A percentile compares a stretch with the other conserved stretches of the same genome.
Conservation (phyloP, 1,140 invertebrate species). For the Trichonephila clavata region DNA sequence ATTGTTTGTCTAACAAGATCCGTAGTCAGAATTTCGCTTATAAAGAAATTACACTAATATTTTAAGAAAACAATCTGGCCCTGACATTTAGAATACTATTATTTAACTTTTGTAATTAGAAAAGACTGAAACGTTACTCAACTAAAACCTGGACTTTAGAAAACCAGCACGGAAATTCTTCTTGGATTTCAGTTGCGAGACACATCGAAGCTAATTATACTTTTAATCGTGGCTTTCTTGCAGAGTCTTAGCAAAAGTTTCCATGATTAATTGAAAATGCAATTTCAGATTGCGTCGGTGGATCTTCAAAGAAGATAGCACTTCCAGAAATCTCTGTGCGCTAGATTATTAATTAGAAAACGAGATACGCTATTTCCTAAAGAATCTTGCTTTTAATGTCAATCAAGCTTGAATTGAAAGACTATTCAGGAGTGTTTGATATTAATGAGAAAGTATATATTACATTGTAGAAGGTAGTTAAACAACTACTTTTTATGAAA, state of each 20-base stretch:
- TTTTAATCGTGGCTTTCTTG: not conserved
- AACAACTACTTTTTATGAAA: no score
- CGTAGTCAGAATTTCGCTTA: no score
- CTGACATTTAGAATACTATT: not conserved
- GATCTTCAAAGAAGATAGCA: not conserved
- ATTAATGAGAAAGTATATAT: no score
- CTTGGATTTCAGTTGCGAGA: not conserved
- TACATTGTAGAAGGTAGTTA: no score
- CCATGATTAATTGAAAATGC: conserved; percentile 35
- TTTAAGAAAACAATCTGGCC: not conserved
- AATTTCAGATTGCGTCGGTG: conserved; percentile 15
- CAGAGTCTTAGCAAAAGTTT: not conserved
- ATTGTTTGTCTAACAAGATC: no score
- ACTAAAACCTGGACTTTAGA: not conserved
- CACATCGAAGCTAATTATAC: conserved; percentile 15
- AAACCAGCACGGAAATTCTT: not conserved
- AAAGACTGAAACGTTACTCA: not conserved
- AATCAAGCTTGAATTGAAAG: no score
- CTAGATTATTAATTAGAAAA: not conserved
- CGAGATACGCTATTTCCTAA: not conserved
- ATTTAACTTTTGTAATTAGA: not conserved
- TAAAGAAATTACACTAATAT: not conserved
- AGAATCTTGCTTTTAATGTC: not conserved
- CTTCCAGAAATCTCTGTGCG: not conserved
- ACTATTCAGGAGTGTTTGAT: no score